A percentile compares a stretch with the other conserved stretches of the same genome.
Conservation (phyloP, 1,140 invertebrate genomes). For the Venustaconcha ellipsiformis region DNA sequence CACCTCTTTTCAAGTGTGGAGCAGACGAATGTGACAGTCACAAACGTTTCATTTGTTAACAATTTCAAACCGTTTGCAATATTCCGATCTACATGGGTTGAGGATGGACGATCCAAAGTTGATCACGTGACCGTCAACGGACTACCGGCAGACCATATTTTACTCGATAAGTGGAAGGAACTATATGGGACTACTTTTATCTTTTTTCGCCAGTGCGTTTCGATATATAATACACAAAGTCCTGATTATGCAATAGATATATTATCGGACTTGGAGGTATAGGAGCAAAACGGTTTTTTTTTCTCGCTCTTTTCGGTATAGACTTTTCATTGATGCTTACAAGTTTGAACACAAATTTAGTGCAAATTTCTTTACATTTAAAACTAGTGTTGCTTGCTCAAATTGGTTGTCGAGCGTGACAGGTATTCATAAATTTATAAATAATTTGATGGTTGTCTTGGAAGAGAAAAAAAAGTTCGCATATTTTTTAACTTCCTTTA, state of each 20-base stretch:
- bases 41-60: neutral
- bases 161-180: neutral
- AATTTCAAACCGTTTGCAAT: constrained; percentile 1
- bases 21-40: constrained; percentile 3
- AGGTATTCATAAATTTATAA: no score
- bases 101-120: constrained; percentile 8
- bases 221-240: constrained; percentile 3
- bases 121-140: constrained; percentile 8
- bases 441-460: no score
- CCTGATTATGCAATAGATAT: constrained; percentile 1
- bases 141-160: constrained; percentile 2
- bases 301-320: no score
- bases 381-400: no score
- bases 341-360: no score
- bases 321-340: no score
- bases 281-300: no score
- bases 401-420: no score
- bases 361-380: no score
- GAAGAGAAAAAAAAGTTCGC: no score
- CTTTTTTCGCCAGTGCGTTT: neutral
- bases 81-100: constrained; percentile 14
- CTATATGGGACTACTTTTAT: constrained; percentile 6
- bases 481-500: no score
- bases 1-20: constrained; percentile 1
- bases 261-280: neutral